Base-by-base conservation (phyloP, 1,140 invertebrate genomes). In the Belonocnema kinseyi region DNA sequence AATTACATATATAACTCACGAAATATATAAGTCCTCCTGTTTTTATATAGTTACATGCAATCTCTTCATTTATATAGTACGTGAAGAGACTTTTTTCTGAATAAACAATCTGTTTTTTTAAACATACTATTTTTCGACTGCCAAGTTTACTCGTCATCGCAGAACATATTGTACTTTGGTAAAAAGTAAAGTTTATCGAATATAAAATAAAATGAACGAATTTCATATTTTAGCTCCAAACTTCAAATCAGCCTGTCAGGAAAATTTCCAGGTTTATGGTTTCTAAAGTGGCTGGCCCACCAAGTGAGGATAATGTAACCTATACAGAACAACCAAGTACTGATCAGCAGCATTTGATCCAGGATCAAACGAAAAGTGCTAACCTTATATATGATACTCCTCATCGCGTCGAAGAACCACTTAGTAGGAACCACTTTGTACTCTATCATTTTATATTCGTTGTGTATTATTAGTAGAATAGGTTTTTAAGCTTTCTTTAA, bases 241-340 rank as follows among this genome's bases (percentile, higher is more conserved):
- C 75, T 26, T 75, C 83, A 73, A 77, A 51, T 78, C 90, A 90
- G 80, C 89, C 89, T 53, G 85, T 86, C 19, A 85, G 91, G 83
- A 92, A 92, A 86, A 90, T 92, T 81, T 93, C 92, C 46, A 88
- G 92, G 81, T 93, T 93, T 77, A 89, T 92, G 88, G 92, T 93
- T 77, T 92, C 92, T 26, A 91, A 92, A 86, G 92, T 92, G 76
- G 85, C 88, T 76, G 91, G 89, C 75, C 89, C 91, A 54, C 88
- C 89, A 14, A 77, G 14, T 40, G 61, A 66, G 40, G 26, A 40
- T 66, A 77, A 16, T 80, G 76, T 58, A 81, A 87, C 72, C 33
- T 74, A 33, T 74, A 70, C 51, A 52, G 75, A 19, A 77, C 79
- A 16, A 82, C 81, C 33, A 66, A 77, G 17, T 73, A 77, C 21